Evolutionary conservation across 2,113 vertebrate genomes (phyloP).

Genomic region (Paramormyrops kingsleyae): DNA sequence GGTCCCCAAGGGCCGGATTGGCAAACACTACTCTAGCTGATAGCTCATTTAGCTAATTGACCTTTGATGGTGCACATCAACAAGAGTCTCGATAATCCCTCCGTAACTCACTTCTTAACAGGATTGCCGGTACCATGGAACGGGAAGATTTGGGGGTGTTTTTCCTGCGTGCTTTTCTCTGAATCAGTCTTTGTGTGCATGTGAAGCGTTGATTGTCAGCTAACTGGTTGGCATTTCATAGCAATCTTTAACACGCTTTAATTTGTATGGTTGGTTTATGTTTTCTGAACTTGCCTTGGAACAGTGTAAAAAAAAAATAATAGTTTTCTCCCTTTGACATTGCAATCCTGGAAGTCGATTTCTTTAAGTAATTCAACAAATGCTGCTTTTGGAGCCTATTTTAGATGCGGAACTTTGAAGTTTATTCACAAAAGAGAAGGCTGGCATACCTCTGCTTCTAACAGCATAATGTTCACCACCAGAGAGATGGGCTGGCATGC

Average conservation of each 20-base stretch:
- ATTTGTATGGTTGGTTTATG: neutral
- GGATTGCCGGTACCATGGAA: neutral
- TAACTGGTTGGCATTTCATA: neutral
- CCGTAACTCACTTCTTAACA: no score
- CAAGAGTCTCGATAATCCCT: neutral
- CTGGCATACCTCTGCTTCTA: neutral
- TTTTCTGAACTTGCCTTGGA: neutral
- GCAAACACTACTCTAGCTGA: neutral
- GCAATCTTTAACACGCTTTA: neutral
- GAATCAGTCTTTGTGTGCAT: neutral
- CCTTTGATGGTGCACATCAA: slow-evolving; percentile 1
- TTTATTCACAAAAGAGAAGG: neutral
- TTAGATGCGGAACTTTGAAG: neutral
- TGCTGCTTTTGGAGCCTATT: neutral
- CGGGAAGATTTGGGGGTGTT: neutral
- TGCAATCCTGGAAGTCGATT: neutral
- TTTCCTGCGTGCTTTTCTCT: neutral
- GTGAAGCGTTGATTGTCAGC: neutral
- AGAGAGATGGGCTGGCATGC: neutral
- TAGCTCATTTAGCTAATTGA: slow-evolving; percentile 9
- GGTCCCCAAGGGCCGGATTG: neutral
- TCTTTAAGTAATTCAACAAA: slow-evolving; percentile 2
- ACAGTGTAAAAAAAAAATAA: neutral
- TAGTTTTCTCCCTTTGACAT: neutral
- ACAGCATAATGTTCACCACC: neutral